Conservation (phyloP, 1,140 invertebrate genomes). For the Pseudomyrmex sp. region DNA sequence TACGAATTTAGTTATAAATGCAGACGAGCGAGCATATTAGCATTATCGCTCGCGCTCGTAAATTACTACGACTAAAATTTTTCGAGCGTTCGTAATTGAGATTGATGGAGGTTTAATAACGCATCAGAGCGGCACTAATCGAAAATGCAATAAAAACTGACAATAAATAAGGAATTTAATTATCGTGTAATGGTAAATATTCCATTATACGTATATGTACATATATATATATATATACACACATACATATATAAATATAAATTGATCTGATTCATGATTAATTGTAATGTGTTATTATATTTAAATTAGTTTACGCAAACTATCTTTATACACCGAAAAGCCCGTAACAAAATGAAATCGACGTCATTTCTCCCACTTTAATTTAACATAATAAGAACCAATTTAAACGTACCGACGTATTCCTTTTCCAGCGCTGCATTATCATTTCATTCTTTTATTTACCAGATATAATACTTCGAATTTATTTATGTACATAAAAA, state of each 20-base stretch:
- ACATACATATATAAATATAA: too few relatives aligned
- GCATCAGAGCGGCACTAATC: slow-evolving; percentile 17
- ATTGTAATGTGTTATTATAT: background rate
- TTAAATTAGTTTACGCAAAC: background rate
- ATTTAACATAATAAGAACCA: background rate
- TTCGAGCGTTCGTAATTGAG: slow-evolving; percentile 36
- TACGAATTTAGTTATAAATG: slow-evolving; percentile 33
- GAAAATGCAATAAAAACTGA: slow-evolving; percentile 45
- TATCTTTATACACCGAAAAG: background rate
- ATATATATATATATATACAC: too few relatives aligned
- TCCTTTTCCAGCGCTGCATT: too few relatives aligned
- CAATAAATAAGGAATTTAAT: slow-evolving; percentile 29
- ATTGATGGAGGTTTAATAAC: slow-evolving; percentile 50
- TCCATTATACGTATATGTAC: background rate
- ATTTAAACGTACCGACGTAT: background rate
- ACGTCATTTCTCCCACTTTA: background rate
- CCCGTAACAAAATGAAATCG: background rate
- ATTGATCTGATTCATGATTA: background rate
- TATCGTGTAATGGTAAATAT: slow-evolving; percentile 12
- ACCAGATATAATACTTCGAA: too few relatives aligned
- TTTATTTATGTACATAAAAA: too few relatives aligned
- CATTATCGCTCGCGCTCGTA: slow-evolving; percentile 29
- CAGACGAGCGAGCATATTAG: slow-evolving; percentile 26
- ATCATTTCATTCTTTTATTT: too few relatives aligned
- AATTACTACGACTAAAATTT: slow-evolving; percentile 44